Base-by-base conservation (phyloP, 2,888 invertebrate genomes). In the Caenorhabditis imperialis region DNA sequence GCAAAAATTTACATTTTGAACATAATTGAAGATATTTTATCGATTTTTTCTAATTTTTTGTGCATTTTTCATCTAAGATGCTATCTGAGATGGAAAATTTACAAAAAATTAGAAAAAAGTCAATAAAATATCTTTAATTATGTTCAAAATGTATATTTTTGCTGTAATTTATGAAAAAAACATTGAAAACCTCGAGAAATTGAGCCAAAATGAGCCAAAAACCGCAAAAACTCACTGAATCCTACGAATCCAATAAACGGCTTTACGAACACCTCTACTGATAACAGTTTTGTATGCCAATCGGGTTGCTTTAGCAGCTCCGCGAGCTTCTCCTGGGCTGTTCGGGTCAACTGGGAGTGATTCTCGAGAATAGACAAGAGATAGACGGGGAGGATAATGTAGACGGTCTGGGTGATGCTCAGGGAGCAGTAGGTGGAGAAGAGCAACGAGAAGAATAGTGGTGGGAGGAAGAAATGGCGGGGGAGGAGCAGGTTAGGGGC, bases 311-410 rank as follows among this genome's bases (percentile, higher is more conserved):
- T 16, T 12, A 51, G 25, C 2, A 63, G 40, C 20, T 20, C 7
- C 3, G 25, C 10, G 1, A 30, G 12, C 2, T 14, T 10, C 7
- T 53, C 40, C 0, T 10, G 12, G 1, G 25, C 40, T 7, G 22
- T 14, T 40, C 3, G 18, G 3, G 48, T 40, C 6, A 70, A 12
- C 16, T 44, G 18, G n/a, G 70, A 38, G 37, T 51, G 50, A 44
- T 84, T 84, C 35, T 72, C 62, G n/a, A 77, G 50, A 7, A 83
- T 22, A 7, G 82, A 67, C 37, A 77, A 23, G 1, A 83, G 45
- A 48, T 77, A 84, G 8, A 86, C 57, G 2, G 86, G 86, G 14
- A 81, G 67, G 8, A 82, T 23, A 25, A 80, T 57, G 57, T 86
- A 86, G 27, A 84, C 27, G 14, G 70, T 65, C 45, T 86, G 78